These are phyloP conservation scores for Intellagama lesueurii DNA, from an alignment of 2,797 vertebrate species.

Conservation along the genomic window DNA sequence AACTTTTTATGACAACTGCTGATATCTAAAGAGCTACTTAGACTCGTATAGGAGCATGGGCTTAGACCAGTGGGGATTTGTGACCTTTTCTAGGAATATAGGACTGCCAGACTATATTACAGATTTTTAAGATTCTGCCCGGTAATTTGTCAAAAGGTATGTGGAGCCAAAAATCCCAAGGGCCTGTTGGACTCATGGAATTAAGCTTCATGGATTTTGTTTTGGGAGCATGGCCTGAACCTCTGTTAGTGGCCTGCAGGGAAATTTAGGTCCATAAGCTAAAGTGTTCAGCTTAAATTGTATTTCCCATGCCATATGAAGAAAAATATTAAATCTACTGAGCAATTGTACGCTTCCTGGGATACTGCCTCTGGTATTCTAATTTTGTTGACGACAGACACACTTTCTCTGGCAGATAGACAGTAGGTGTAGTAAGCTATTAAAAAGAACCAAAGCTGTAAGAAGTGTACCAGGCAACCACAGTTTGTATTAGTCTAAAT, in stretches of 20 bases:
- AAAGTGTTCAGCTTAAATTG: not conserved
- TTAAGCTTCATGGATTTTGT: not conserved
- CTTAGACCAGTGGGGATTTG: not conserved
- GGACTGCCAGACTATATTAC: not conserved
- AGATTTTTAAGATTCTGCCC: not conserved
- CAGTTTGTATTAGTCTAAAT: not conserved
- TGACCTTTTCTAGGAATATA: not conserved
- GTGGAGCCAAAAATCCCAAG: not conserved
- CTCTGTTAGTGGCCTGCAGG: not conserved
- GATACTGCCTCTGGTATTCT: not conserved
- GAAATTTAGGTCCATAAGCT: not conserved
- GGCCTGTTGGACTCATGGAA: not conserved
- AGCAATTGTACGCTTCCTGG: not conserved
- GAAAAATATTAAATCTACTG: not conserved
- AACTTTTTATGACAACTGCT: not conserved
- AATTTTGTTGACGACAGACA: not conserved
- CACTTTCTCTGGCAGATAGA: not conserved
- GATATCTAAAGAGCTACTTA: not conserved
- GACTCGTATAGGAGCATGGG: not conserved
- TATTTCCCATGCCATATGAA: not conserved
- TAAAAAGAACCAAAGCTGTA: not conserved
- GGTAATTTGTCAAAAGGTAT: not conserved
- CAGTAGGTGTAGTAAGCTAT: not conserved
- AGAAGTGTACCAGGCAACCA: not conserved
- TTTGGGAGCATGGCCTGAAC: not conserved